Base-by-base conservation (phyloP, 2,888 invertebrate genomes). In the Pterobdella sp. region DNA sequence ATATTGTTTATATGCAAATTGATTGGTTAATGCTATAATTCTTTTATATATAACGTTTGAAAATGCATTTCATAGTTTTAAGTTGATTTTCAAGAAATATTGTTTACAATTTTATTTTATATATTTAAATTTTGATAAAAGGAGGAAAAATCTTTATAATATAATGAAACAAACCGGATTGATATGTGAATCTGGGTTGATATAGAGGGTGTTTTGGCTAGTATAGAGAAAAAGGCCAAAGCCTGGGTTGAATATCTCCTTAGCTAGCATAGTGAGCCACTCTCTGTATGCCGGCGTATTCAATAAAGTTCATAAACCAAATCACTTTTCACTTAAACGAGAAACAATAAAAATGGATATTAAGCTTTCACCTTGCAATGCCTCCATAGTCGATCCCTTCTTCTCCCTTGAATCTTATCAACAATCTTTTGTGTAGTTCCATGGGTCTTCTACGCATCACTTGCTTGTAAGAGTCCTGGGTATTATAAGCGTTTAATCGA, bases 171-270 rank as follows among this genome's bases (percentile, higher is more conserved):
- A 83, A 79, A 87, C 87, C 65, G 87, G 87, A 79, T 87, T 87
- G 36, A 87, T 84, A 63, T 84, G 84, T 4, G 87, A 87, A 84
- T 95, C 94, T 0, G 94, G 89, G 85, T 95, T 96, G 77, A 96
- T 95, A 85, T 96, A 95, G 78, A 96, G 86, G 22, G 94, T 93
- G 82, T 95, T 95, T 84, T 95, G 95, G 67, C 94, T 88, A 22
- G 94, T 91, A 84, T 96, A 96, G 83, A 95, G 94, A 85, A 96
- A 96, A 72, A 96, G 86, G 0, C 95, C 95, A 80, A 96, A 96
- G 80, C 94, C 93, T 0, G 96, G 96, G 86, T 96, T 95, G 79
- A 96, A 88, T 89, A 96, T 92, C 85, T 96, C 95, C 70, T 94
- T 88, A 0, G 94, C 94, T 36, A 96, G 85, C 66, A 96, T 86